A percentile compares a stretch with the other conserved stretches of the same genome.
These are phyloP conservation scores for Philaethria dido DNA, from an alignment of 2,888 invertebrate genomes.

Conservation along the genomic window DNA sequence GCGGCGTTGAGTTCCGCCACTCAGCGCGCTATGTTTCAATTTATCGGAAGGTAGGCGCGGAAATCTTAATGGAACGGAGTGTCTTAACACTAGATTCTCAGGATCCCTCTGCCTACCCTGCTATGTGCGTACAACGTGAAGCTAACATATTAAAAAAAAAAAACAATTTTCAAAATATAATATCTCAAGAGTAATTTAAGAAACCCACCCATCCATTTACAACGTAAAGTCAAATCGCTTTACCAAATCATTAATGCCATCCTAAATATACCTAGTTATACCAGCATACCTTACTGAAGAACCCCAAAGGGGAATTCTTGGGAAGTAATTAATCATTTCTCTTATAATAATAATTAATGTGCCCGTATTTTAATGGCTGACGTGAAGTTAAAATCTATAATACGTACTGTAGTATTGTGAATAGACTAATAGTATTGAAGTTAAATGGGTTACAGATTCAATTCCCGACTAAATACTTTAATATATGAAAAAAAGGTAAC, in stretches of 20 bases:
- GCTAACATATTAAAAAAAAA: too few species aligned
- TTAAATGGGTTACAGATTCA: background rate
- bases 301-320: constrained; percentile 53
- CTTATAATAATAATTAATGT: constrained; percentile 55
- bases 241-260: constrained; percentile 16
- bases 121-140: too few species aligned
- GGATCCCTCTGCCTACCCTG: too few species aligned
- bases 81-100: too few species aligned
- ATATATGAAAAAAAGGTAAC: too few species aligned
- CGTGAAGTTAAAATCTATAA: constrained; percentile 28
- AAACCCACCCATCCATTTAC: background rate
- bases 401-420: background rate
- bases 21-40: too few species aligned
- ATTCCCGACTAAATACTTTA: background rate
- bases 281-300: constrained; percentile 41
- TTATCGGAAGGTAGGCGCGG: too few species aligned
- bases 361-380: constrained; percentile 39
- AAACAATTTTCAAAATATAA: background rate
- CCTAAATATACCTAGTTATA: constrained; percentile 17
- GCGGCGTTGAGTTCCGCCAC: too few species aligned
- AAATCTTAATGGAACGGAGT: too few species aligned
- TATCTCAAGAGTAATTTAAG: background rate
- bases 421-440: background rate
- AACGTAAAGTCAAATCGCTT: constrained; percentile 7
- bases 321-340: constrained; percentile 67